Base-by-base conservation (phyloP, 1,140 invertebrate species). In the Tenebrio molitor region DNA sequence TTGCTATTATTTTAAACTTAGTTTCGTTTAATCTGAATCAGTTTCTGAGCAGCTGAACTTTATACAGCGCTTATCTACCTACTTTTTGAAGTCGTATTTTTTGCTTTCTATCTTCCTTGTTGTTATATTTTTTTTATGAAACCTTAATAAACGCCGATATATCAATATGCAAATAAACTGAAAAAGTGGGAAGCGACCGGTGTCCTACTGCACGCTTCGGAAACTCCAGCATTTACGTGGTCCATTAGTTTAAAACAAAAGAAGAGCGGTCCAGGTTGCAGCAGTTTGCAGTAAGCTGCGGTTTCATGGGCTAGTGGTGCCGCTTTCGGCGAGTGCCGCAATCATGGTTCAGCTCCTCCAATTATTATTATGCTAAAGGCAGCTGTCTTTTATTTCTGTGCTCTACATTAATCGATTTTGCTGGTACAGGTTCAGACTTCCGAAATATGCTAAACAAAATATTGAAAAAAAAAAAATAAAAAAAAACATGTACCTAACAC, bases 181-280 rank as follows among this genome's bases (percentile, higher is more conserved):
- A 12, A 21, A 23, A 53, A 53, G 7, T 53, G 7, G 19, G 46
- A 53, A 53, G 17, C 46, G 46, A 14, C 19, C 46, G 19, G 46
- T 53, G 46, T 12, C 17, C 12, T 64, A n/a, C 12, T 42, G 14
- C 29, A 65, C 17, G 14, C 16, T 39, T 21, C n/a, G 19, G 33
- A 65, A 15, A 65, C 3, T 36, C 12, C 10, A 41, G 2, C 16
- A 65, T 65, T 65, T 65, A 65, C 17, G 29, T 65, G 63, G 63
- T 65, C 39, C 63, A 65, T 42, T 65, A 65, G 34, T 19, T 65
- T 65, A 39, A 65, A 65, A 65, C 63, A 65, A 65, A 65, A 65
- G 63, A 65, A 65, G 39, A 21, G 39, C 14, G 46, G 46, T 53
- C 46, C 46, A 53, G 46, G 16, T 50, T 50, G 17, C 16, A 34